Percentiles rank a stretch among this genome's conserved stretches.
Evolutionary conservation across 2,888 invertebrate genomes (phyloP).

Genomic region (Troglohyphantes excavatus): DNA sequence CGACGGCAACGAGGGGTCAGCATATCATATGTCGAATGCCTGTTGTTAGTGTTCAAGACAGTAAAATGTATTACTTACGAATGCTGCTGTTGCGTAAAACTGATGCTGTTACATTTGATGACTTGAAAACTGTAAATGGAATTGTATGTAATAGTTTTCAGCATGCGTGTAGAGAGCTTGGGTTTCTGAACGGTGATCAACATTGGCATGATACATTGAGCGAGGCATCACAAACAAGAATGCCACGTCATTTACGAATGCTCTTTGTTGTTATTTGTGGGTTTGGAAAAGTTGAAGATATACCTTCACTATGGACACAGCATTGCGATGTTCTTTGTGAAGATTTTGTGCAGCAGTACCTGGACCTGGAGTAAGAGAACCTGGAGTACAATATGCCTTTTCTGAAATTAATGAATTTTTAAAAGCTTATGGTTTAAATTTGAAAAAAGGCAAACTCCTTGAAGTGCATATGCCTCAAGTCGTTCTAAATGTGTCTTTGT

Average conservation of each 20-base stretch:
- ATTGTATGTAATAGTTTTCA: conserved; percentile 75
- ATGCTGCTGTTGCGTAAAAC: conserved; percentile 57
- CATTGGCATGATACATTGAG: conserved; percentile 79
- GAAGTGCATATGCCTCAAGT: too few relatives aligned
- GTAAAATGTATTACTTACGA: conserved; percentile 71
- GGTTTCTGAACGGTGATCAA: conserved; percentile 80
- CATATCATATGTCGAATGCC: conserved; percentile 64
- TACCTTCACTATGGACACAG: conserved; percentile 73
- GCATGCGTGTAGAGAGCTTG: conserved; percentile 76
- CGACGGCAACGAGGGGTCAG: conserved; percentile 1
- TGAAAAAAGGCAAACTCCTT: conserved; percentile 7
- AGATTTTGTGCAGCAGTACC: conserved; percentile 24
- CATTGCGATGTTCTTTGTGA: conserved; percentile 45
- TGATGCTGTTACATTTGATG: conserved; percentile 78
- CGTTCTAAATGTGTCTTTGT: not conserved
- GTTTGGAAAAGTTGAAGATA: conserved; percentile 68
- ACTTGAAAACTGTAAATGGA: conserved; percentile 80
- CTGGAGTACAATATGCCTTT: conserved; percentile 17
- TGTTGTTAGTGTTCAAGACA: conserved; percentile 47
- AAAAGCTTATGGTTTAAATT: conserved; percentile 5
- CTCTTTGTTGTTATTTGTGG: conserved; percentile 78
- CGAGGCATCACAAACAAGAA: conserved; percentile 76
- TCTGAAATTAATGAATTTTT: conserved; percentile 21
- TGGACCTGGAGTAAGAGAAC: not conserved
- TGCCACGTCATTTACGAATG: conserved; percentile 79